These are phyloP conservation scores for Aleadryas rufinucha DNA, from an alignment of 2,113 vertebrate species.

Conservation along the genomic window DNA sequence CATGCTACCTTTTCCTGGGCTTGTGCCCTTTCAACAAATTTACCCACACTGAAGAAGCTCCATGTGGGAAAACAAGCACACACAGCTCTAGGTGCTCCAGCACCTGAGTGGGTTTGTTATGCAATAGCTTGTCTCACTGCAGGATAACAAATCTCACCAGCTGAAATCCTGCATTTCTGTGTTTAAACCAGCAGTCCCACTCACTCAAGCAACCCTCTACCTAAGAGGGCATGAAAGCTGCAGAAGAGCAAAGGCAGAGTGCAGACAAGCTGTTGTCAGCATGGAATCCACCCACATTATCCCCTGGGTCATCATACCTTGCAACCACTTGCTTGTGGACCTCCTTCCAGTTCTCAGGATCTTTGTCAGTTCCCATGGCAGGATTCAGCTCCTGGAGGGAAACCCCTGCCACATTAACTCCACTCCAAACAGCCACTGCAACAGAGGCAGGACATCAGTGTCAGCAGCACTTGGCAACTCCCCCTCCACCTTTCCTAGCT, in stretches of 20 bases:
- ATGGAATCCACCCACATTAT: neutral
- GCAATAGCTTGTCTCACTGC: neutral
- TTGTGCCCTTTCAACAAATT: neutral
- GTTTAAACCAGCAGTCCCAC: neutral
- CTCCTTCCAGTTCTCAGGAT: slow-evolving; percentile 90
- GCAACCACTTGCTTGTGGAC: slow-evolving; percentile 92
- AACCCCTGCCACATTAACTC: slow-evolving; percentile 92
- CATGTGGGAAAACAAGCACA: neutral
- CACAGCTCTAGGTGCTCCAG: neutral
- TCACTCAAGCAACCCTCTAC: neutral
- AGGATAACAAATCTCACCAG: neutral
- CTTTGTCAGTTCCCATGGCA: slow-evolving; percentile 83
- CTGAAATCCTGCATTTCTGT: neutral
- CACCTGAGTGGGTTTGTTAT: neutral
- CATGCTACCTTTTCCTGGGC: too few species aligned
- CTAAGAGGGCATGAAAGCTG: neutral
- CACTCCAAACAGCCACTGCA: slow-evolving; percentile 94
- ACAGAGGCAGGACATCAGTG: neutral
- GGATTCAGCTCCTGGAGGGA: slow-evolving; percentile 90
- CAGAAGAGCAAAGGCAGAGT: neutral
- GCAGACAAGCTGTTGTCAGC: neutral
- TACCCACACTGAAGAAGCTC: neutral
- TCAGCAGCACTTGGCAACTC: neutral
- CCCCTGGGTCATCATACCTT: slow-evolving; percentile 72
- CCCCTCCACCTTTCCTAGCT: neutral